Percentiles rank a stretch among this genome's conserved stretches.
Conservation (phyloP, 2,797 vertebrate genomes). For the Hemitrygon akajei region DNA sequence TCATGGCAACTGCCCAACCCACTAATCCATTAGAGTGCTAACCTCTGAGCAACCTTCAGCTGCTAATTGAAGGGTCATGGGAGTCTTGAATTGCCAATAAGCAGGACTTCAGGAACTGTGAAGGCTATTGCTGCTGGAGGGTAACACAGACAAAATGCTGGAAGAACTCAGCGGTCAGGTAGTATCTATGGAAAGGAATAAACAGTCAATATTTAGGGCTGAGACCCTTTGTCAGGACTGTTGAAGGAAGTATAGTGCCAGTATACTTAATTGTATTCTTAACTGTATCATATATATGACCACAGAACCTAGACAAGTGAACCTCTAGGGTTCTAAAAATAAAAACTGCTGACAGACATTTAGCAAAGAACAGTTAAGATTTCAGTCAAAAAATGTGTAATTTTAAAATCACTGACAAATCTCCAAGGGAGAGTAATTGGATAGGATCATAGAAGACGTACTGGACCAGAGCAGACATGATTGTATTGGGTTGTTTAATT, state of each 20-base stretch:
- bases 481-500: too few species aligned
- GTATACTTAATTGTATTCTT: background rate
- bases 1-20: background rate
- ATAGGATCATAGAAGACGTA: too few species aligned
- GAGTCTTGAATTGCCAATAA: background rate
- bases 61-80: background rate
- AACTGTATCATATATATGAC: background rate
- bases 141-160: too few species aligned
- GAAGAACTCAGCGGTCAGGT: too few species aligned
- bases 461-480: too few species aligned
- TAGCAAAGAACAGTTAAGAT: background rate
- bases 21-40: background rate
- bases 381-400: background rate
- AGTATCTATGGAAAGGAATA: too few species aligned
- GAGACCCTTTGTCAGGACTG: too few species aligned
- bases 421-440: too few species aligned
- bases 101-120: background rate
- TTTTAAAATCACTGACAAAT: background rate
- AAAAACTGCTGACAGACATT: background rate
- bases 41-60: background rate
- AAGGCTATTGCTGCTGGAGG: too few species aligned
- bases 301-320: background rate
- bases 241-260: background rate
- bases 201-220: too few species aligned
- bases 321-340: too few species aligned